Evolutionary conservation across 2,113 vertebrate species (phyloP), one percentile per base, ranked within the genome.

Genomic region (Arenaria interpres): DNA sequence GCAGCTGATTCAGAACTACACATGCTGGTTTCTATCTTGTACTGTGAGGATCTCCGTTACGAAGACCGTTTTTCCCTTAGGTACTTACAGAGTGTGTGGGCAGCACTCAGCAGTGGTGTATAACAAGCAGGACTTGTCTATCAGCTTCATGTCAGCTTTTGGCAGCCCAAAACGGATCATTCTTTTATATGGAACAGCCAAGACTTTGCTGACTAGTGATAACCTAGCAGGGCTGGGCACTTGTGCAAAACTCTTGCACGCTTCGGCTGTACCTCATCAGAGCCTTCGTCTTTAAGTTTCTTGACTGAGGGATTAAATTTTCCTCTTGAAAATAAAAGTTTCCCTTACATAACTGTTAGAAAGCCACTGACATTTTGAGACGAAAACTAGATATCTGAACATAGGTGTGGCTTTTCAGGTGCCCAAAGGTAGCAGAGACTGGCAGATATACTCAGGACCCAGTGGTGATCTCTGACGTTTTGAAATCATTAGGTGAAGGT

Each of bases 1-100:
- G 74, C 69, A 93, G 84, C 90, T 94, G 92, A 94, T 93, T 95
- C 92, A 14, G 62, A 79, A 6, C 56, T 82, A 32, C 62, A 53
- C 22, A 22, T 88, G 85, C 68, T 88, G 87, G 46, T 69, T 96
- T 21, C 87, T 89, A 2, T 89, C 88, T 80, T 64, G 39, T 80
- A 12, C 74, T 91, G 63, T 69, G 85, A 88, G 69, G 73, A 93
- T 79, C 92, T 88, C 84, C 27, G 37, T n/a, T 68, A 67, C 5
- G 4, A 78, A 95, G 69, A 57, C 85, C 48, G 37, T 85, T 95
- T 87, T 84, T 75, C 87, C 69, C 66, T 75, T 68, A 68, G 89
- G 88, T 89, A 60, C 68, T 78, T 77, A 27, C 6, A 45, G 82
- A 5, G 25, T 46, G 76, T 77, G 82, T 92, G 73, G 86, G 92